Evolutionary conservation across 2,113 vertebrate genomes (phyloP), one percentile per base, ranked within the genome.

Genomic region (Sciurus niger): DNA sequence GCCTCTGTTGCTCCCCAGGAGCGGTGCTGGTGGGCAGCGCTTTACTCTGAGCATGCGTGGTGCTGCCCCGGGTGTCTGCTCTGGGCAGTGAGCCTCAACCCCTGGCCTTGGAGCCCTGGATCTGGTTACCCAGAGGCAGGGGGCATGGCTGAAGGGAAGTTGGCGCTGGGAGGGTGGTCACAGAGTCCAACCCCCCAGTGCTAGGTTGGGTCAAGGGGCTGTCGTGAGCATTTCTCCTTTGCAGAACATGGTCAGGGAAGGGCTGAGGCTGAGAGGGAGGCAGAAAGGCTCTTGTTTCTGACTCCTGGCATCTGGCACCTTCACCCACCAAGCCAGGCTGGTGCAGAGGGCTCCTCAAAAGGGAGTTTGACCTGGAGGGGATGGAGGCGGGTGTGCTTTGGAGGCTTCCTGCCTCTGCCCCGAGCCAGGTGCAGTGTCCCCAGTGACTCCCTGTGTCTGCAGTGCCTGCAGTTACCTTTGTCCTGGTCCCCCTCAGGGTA

Each of bases 401-500:
- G 40, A 40, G 40, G 40, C 40, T 40, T 40, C 40, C 40, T 4
- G 40, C 40, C 40, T 40, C 40, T 40, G 40, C 40, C 40, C 40
- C 4, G 40, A 40, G 40, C 40, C 4, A 4, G 3, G 40, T 40
- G 40, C 40, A 40, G 40, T 3, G 4, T 4, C 40, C 40, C 40
- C 4, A 40, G 40, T 40, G 40, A 40, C 40, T 40, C 58, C 58
- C 8, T 2, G 28, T 4, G 1, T 18, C 1, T 12, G 30, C 80
- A 40, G 37, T 95, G 34, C 95, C 93, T 84, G 78, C 74, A 84
- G 79, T 5, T 3, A 96, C 46, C 94, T 9, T 87, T 32, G 55
- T 22, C 0, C 65, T 63, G 40, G 73, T 25, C 34, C 28, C 40
- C 40, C 40, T 67, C 98, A 99, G 99, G 99, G 89, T 99, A 99